A percentile compares a stretch with the other conserved stretches of the same genome.
Evolutionary conservation across 2,888 invertebrate genomes (phyloP).

Genomic region (Drosophila paramelanica): DNA sequence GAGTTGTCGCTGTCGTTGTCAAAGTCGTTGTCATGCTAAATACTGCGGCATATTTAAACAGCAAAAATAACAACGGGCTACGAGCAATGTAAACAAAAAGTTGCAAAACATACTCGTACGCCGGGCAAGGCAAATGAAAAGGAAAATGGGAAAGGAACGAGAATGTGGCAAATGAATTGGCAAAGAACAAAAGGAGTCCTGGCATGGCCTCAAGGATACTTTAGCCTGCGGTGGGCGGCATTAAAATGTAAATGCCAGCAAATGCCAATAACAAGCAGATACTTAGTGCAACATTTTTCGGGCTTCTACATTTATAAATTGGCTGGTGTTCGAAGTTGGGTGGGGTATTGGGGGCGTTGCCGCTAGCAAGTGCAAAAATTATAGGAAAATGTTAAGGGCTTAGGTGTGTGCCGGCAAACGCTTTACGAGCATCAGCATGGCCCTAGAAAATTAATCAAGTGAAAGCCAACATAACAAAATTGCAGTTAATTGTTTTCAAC

Average conservation of each 20-base stretch:
- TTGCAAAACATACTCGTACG: slow-evolving; percentile 39
- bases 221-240: slow-evolving; percentile 46
- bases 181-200: slow-evolving; percentile 63
- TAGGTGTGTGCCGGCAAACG: slow-evolving; percentile 1
- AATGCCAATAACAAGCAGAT: slow-evolving; percentile 68
- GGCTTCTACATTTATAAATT: slow-evolving; percentile 15
- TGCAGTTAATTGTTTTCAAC: slow-evolving; percentile 7
- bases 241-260: slow-evolving; percentile 68
- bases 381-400: slow-evolving; percentile 9
- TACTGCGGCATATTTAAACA: slow-evolving; percentile 74
- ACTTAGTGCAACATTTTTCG: slow-evolving; percentile 57
- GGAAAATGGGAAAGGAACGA: slow-evolving; percentile 23
- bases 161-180: slow-evolving; percentile 62
- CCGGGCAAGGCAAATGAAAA: slow-evolving; percentile 16
- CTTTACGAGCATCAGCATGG: not conserved
- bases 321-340: slow-evolving; percentile 1
- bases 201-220: slow-evolving; percentile 14
- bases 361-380: slow-evolving; percentile 29
- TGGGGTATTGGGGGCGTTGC: slow-evolving; percentile 12
- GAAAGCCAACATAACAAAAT: slow-evolving; percentile 9
- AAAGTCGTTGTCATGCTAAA: slow-evolving; percentile 77
- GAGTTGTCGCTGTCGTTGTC: slow-evolving; percentile 40
- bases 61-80: slow-evolving; percentile 49
- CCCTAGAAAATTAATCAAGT: slow-evolving; percentile 9
- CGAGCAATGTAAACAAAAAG: slow-evolving; percentile 58